Percentiles rank a stretch among this genome's conserved stretches.
Evolutionary conservation across 2,113 vertebrate species (phyloP).

Genomic region (Heteronetta atricapilla): DNA sequence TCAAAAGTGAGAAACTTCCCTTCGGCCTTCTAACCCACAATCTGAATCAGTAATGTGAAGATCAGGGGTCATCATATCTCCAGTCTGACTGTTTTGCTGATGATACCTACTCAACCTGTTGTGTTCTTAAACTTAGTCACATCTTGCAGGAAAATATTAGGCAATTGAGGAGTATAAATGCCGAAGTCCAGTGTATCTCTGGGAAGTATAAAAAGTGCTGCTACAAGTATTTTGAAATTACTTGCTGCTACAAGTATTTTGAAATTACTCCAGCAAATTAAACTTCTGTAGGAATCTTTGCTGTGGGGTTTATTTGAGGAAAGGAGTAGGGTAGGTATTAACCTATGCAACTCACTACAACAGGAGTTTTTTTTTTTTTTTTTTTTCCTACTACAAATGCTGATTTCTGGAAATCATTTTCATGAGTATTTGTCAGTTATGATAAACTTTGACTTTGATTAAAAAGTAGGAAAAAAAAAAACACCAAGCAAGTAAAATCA

Average conservation of each 20-base stretch:
- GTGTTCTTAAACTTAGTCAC: constrained; percentile 54
- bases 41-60: constrained; percentile 46
- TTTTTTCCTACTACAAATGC: background rate
- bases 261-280: background rate
- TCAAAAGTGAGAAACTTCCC: background rate
- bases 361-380: too few relatives aligned
- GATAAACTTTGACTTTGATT: background rate
- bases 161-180: constrained; percentile 49
- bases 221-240: constrained; percentile 14
- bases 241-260: background rate
- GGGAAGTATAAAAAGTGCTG: background rate
- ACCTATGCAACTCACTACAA: background rate
- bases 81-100: constrained; percentile 41
- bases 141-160: constrained; percentile 22
- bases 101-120: constrained; percentile 37
- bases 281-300: background rate
- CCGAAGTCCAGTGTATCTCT: constrained; percentile 39
- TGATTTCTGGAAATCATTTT: background rate
- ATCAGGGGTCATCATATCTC: background rate
- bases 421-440: background rate
- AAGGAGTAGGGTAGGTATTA: background rate
- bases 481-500: background rate
- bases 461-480: background rate
- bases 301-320: background rate
- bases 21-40: background rate